Conservation (phyloP, 2,113 vertebrate genomes). For the Gobiocypris rarus region DNA sequence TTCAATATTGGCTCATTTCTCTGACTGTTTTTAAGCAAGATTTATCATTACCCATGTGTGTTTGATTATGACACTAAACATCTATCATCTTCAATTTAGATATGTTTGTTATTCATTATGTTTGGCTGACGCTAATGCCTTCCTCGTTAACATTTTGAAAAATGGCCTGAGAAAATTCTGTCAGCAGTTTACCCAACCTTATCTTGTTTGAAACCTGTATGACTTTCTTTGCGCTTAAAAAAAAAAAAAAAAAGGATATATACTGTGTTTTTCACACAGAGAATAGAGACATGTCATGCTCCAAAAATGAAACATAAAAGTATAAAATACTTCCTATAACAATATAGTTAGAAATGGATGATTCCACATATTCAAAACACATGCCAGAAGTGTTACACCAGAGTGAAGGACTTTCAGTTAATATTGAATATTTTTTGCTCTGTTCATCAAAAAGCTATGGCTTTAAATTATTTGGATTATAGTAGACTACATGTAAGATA, state of each 20-base stretch:
- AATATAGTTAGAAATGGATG: too few relatives aligned
- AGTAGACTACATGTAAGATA: background rate
- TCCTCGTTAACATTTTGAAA: background rate
- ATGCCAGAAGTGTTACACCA: background rate
- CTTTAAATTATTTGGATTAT: background rate
- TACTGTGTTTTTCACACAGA: background rate
- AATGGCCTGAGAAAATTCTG: background rate
- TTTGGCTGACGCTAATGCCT: background rate
- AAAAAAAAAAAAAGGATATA: background rate
- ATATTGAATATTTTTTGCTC: background rate
- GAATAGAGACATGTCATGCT: background rate
- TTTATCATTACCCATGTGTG: slow-evolving; percentile 15
- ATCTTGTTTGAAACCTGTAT: too few relatives aligned
- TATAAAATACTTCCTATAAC: too few relatives aligned
- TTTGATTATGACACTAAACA: slow-evolving; percentile 26
- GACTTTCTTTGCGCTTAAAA: background rate
- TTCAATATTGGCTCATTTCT: background rate
- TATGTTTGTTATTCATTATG: slow-evolving; percentile 1
- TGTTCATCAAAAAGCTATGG: background rate
- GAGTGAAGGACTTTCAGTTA: background rate
- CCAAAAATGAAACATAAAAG: too few relatives aligned
- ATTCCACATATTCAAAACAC: background rate
- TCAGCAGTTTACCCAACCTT: background rate
- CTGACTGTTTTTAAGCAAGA: slow-evolving; percentile 7
- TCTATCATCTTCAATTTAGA: slow-evolving; percentile 9